phyloP scores from a whole-genome alignment of 2,113 vertebrate genomes.

The Montifringilla adamsi region DNA sequence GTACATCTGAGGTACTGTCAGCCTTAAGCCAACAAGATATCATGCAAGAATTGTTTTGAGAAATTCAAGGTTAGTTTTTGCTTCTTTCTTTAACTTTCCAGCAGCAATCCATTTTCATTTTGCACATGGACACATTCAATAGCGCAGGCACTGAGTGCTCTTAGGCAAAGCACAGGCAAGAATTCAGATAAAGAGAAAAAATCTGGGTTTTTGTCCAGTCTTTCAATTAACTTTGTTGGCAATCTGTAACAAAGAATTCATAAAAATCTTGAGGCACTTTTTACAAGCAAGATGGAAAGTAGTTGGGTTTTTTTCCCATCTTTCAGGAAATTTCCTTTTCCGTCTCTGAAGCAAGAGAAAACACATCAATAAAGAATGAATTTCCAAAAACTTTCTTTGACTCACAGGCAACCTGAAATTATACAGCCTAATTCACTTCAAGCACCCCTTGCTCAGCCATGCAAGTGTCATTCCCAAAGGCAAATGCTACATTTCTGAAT shows the following conservation, averaged over 20 bases:
- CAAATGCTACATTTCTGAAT: neutral
- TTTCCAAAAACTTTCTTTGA: conserved; percentile 10
- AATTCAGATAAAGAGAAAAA: neutral
- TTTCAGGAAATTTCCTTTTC: neutral
- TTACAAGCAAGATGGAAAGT: conserved; percentile 1
- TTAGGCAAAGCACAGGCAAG: conserved; percentile 22
- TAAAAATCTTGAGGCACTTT: conserved; percentile 17
- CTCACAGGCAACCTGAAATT: conserved; percentile 40
- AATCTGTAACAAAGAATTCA: neutral
- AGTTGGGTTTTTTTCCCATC: neutral
- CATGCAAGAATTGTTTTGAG: conserved; percentile 6
- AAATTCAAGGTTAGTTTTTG: neutral
- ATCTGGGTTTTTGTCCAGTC: neutral
- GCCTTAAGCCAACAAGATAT: neutral
- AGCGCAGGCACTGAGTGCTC: neutral
- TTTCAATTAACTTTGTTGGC: conserved; percentile 41
- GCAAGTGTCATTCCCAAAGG: neutral
- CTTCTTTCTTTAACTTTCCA: neutral
- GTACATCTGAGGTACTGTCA: neutral
- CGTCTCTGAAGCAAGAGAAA: conserved; percentile 42
- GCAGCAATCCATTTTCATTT: conserved; percentile 21
- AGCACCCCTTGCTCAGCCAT: neutral
- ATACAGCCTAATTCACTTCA: conserved; percentile 50
- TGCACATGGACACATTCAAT: neutral
- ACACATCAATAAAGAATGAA: conserved; percentile 5